A percentile compares a stretch with the other conserved stretches of the same genome.
These are phyloP conservation scores for Tiliacea citrago DNA, from an alignment of 2,888 invertebrate species.

Conservation along the genomic window DNA sequence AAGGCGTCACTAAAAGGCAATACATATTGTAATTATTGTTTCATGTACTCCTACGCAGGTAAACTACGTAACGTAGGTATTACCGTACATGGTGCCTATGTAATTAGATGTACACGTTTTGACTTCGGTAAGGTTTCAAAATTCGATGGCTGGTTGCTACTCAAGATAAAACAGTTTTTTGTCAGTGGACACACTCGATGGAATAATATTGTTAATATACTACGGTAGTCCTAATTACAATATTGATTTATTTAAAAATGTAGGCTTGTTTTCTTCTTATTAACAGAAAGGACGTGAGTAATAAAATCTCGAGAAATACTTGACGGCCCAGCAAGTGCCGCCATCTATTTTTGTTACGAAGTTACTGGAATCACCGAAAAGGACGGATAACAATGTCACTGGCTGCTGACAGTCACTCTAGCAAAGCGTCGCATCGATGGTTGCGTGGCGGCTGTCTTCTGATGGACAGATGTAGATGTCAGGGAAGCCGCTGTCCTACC, in stretches of 20 bases:
- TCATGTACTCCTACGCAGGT: conserved; percentile 1
- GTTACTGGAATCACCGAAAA: too few species aligned
- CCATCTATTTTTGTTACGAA: too few species aligned
- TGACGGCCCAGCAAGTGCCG: too few species aligned
- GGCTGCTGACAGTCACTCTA: too few species aligned
- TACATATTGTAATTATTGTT: conserved; percentile 13
- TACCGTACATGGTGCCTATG: neutral
- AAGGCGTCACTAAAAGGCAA: conserved; percentile 12
- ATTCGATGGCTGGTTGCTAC: conserved; percentile 5
- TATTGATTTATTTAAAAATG: neutral
- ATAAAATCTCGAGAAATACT: too few species aligned
- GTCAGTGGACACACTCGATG: conserved; percentile 20
- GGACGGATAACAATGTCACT: too few species aligned
- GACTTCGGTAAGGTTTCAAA: neutral
- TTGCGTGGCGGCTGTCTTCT: too few species aligned
- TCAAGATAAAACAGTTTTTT: conserved; percentile 19
- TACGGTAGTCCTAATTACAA: neutral
- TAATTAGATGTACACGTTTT: neutral
- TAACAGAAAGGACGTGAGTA: neutral
- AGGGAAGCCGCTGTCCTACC: too few species aligned
- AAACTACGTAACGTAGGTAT: conserved; percentile 8
- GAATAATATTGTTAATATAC: neutral
- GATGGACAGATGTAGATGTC: too few species aligned
- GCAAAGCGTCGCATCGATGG: too few species aligned
- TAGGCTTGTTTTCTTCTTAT: neutral